A percentile compares a stretch with the other conserved stretches of the same genome.
Conservation (phyloP, 2,113 vertebrate species). For the Protobothrops flavoviridis region DNA sequence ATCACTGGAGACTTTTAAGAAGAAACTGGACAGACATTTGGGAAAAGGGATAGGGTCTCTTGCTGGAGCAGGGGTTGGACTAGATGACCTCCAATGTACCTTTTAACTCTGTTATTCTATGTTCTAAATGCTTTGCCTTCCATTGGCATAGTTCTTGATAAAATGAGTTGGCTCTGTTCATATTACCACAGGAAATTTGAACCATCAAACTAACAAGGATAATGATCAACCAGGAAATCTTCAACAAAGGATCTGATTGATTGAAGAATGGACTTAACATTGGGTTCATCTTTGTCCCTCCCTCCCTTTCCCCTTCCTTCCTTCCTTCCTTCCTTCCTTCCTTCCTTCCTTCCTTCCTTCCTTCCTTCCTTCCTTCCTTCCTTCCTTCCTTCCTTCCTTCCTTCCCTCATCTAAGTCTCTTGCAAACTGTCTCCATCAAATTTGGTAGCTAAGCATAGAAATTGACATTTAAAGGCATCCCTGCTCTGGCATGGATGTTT, state of each 20-base stretch:
- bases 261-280: not conserved
- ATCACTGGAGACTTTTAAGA: too few relatives aligned
- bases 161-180: not conserved
- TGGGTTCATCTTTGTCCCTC: too few relatives aligned
- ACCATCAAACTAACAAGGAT: not conserved
- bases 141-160: not conserved
- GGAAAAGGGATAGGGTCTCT: too few relatives aligned
- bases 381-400: not conserved
- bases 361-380: not conserved
- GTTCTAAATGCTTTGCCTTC: not conserved
- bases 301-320: not conserved
- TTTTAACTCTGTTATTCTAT: too few relatives aligned
- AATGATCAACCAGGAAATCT: not conserved
- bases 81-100: too few relatives aligned
- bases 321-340: too few relatives aligned
- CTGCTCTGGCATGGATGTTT: not conserved
- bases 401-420: not conserved
- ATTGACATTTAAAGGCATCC: not conserved
- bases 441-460: not conserved
- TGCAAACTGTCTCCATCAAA: not conserved
- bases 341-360: not conserved
- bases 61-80: too few relatives aligned
- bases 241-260: not conserved
- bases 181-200: not conserved
- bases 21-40: too few relatives aligned